Base-by-base conservation (phyloP, 1,140 invertebrate genomes). In the Drosophila bocki region DNA sequence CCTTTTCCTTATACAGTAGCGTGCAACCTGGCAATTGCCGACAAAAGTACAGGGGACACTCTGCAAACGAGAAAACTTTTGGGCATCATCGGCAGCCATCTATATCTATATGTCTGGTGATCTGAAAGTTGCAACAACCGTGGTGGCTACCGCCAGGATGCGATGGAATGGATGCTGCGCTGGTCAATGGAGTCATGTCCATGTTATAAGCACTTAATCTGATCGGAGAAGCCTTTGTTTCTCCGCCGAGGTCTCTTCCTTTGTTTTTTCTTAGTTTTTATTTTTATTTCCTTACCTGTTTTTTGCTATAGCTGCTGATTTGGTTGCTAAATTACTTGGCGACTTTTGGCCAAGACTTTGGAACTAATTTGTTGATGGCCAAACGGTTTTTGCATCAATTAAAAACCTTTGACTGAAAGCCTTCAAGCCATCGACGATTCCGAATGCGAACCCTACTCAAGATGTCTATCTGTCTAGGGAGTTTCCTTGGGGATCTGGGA, bases 151-250 rank as follows among this genome's bases (percentile, higher is more conserved):
- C 50, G 29, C 50, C 67, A 71, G 67, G 67, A 51, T 54, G 67
- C 33, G 59, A 61, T 37, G 64, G 63, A 59, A 35, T 60, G 64
- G 61, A 54, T 64, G 82, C 44, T 62, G 47, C 35, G 62, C 65
- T 68, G 78, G 84, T 87, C 84, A 90, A 87, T 87, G 85, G 84
- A 87, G 80, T 90, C 84, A 87, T 87, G 84, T 87, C 85, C 84
- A 87, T 90, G 84, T 87, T 87, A 88, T 87, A 87, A 90, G 84
- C 84, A 84, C 80, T 87, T 87, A 87, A 87, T 87, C 84, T 87
- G 84, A 88, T 90, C 83, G 39, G 44, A 44, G 67, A 63, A 60
- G 74, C 84, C 85, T 88, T 88, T 88, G 84, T 88, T 87, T 65
- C 45, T 70, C 57, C 77, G 60, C 74, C 53, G 33, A 39, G 61